A percentile compares a stretch with the other conserved stretches of the same genome.
phyloP scores from a whole-genome alignment of 2,113 vertebrate genomes.

The Ariopsis seemanni region DNA sequence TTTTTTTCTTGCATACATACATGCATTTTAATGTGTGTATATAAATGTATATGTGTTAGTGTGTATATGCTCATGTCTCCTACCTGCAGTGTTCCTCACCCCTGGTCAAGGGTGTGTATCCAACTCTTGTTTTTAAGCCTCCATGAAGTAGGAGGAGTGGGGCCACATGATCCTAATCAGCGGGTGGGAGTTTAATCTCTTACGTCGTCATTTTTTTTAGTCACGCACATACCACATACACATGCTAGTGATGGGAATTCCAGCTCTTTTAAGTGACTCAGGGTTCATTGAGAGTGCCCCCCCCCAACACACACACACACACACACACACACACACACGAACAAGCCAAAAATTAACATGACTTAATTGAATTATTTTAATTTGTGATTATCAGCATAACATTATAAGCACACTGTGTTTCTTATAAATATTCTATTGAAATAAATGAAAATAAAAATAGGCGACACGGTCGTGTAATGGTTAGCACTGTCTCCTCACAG shows the following conservation, averaged over 20 bases:
- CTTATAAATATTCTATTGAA: no score
- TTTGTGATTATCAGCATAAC: neutral
- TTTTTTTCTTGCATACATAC: neutral
- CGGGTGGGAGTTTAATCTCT: constrained; percentile 48
- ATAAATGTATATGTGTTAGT: neutral
- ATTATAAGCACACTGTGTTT: neutral
- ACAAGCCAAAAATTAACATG: no score
- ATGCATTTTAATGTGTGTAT: neutral
- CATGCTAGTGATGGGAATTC: constrained; percentile 11
- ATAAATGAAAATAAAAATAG: no score
- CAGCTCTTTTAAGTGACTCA: neutral
- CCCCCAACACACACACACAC: no score
- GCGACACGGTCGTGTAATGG: no score
- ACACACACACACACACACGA: no score
- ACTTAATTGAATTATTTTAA: neutral
- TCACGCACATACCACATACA: neutral
- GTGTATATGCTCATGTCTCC: constrained; percentile 20
- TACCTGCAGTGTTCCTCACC: constrained; percentile 53
- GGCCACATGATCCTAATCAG: constrained; percentile 51
- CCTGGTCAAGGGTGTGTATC: constrained; percentile 28
- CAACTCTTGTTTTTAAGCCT: constrained; percentile 50
- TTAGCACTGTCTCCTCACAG: no score
- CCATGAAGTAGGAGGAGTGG: constrained; percentile 26
- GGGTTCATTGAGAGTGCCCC: no score
- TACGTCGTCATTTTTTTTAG: neutral